Evolutionary conservation across 2,888 invertebrate species (phyloP), one percentile per base, ranked within the genome.

Genomic region (Eurytoma californica): DNA sequence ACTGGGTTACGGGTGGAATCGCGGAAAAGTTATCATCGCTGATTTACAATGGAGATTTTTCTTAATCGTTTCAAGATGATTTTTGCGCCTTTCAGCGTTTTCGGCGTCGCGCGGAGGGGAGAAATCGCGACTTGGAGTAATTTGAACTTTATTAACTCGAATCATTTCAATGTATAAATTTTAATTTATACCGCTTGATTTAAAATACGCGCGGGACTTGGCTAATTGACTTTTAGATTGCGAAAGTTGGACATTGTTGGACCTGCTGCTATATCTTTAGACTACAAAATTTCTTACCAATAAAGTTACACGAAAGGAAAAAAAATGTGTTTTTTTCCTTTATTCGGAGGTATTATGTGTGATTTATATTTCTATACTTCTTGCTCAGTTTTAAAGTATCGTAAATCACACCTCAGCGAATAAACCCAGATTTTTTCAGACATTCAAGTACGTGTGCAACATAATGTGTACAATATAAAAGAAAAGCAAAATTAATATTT

Each of bases 11-110:
- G 18, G 1, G 67, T 60, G 18, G 28, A n/a, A 70, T 77, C 58
- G 70, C 69, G n/a, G 57, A 55, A 53, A 70, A 76, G 69, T 76
- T 76, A 76, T 69, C 57, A 47, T 24, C 55, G 72, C 66, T 65
- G 20, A 77, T 77, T 77, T 76, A 76, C 77, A 77, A 70, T 77
- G 69, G 77, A 77, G 68, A 77, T 77, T 76, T 57, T 12, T 30
- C 61, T 60, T 68, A 51, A 74, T 74, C 74, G 67, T n/a, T 73
- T 24, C 5, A 57, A 66, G 53, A 2, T 57, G 13, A 24, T 16
- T 67, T 57, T 51, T 67, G 14, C n/a, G 14, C 63, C 39, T 39
- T 53, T 53, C 14, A 53, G 3, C 53, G 53, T 53, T 53, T 53
- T 53, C n/a, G 39, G 53, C n/a, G 5, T 53, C 9, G 39, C 9